Conservation (phyloP, 2,888 invertebrate species). For the Drosophila multiciliata region DNA sequence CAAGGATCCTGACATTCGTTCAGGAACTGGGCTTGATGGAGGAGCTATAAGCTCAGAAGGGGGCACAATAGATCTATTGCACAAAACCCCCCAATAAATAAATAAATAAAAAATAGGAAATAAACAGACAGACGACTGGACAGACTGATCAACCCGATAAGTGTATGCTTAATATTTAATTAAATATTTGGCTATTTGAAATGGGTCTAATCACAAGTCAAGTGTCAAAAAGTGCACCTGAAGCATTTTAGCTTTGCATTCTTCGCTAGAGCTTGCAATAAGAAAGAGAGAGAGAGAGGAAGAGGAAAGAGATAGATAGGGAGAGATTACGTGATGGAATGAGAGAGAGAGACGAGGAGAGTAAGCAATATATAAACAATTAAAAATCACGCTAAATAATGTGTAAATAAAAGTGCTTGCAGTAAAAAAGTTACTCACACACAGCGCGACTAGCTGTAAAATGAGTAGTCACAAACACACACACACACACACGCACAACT, state of each 20-base stretch:
- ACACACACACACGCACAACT: constrained; percentile 27
- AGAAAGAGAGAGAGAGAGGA: neutral
- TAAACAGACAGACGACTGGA: neutral
- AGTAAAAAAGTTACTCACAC: constrained; percentile 23
- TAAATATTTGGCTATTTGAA: neutral
- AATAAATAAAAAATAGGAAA: neutral
- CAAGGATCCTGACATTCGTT: no score
- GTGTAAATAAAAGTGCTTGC: constrained; percentile 39
- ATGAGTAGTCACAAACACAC: constrained; percentile 34
- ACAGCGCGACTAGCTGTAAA: constrained; percentile 35
- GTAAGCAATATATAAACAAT: neutral
- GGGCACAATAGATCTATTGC: no score
- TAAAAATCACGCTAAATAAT: constrained; percentile 36
- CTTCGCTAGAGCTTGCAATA: neutral
- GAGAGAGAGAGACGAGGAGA: neutral
- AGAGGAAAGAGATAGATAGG: no score
- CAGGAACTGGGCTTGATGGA: no score
- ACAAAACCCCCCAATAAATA: no score
- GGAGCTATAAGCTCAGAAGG: no score
- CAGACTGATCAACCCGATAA: neutral
- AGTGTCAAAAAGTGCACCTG: no score
- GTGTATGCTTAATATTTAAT: neutral
- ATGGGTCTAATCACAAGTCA: no score
- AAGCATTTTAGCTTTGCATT: neutral
- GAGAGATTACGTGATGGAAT: no score